Base-by-base conservation (phyloP, 2,888 invertebrate genomes). In the Hermaeophaga mercurialis region DNA sequence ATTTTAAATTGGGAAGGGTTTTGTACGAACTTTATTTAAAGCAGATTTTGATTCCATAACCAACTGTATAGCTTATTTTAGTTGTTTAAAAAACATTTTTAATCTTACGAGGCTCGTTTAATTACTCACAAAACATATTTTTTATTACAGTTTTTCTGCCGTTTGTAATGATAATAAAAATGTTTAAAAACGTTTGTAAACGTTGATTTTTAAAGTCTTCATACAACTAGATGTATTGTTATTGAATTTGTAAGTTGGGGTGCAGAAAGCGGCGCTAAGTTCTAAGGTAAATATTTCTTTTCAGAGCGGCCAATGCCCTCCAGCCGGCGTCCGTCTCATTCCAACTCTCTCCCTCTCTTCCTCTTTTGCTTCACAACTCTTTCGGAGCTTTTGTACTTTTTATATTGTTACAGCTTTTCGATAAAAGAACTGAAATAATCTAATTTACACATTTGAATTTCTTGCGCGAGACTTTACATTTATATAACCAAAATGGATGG, bases 371-470 rank as follows among this genome's bases (percentile, higher is more conserved):
- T 68, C 69, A 66, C 70, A 71, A 72, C 73, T 71, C 72, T 71
- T 73, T 71, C 66, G 61, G 61, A 67, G 69, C 70, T 70, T 71
- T 72, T 72, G 70, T 70, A 70, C 70, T 71, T 72, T 72, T 72
- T 70, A 73, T 73, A 73, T 74, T 74, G 73, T 74, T 74, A 70
- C 70, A 68, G 71, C 70, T 70, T 70, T 71, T 66, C 72, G 71
- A 74, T 74, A 74, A 75, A 74, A 74, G 74, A 75, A 73, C 70
- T 69, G 74, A 73, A 74, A 75, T 76, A 76, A 76, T 76, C 75
- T 73, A 75, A 76, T 76, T 75, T 76, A 75, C 75, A 75, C 76
- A 75, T 76, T 75, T 76, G 74, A 75, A 75, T 75, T 75, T 75
- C 74, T 73, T 70, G 66, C 71, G 69, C 71, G 73, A 72, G 71